A percentile compares a stretch with the other conserved stretches of the same genome.
phyloP scores from a whole-genome alignment of 1,140 invertebrate species.

The Calliphora vicina region DNA sequence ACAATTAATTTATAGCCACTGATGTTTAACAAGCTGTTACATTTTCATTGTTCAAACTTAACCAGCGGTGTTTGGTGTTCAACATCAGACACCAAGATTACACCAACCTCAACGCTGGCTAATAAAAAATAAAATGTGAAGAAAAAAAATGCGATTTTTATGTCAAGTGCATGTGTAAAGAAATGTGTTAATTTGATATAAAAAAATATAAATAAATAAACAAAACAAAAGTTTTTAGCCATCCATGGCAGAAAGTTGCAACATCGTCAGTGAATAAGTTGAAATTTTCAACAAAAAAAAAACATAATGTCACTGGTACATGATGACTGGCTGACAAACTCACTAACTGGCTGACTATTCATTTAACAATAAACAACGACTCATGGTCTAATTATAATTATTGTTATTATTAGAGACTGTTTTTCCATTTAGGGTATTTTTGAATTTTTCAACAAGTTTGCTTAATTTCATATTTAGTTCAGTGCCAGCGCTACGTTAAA shows the following conservation, averaged over 20 bases:
- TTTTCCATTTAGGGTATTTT: background rate
- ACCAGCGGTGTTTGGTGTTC: background rate
- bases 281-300: background rate
- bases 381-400: slow-evolving; percentile 12
- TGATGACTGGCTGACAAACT: background rate
- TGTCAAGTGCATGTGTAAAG: slow-evolving; percentile 6
- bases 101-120: background rate
- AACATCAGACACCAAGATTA: background rate
- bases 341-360: background rate
- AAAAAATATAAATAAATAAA: background rate
- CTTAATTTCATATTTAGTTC: background rate
- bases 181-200: background rate
- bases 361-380: background rate
- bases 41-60: slow-evolving; percentile 6
- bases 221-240: background rate
- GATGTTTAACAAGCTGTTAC: background rate
- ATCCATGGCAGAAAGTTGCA: background rate
- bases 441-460: background rate
- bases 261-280: background rate
- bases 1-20: background rate
- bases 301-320: background rate
- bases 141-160: background rate
- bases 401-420: background rate
- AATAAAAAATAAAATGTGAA: background rate
- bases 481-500: background rate